Evolutionary conservation across 2,797 vertebrate species (phyloP).

Genomic region (Ispidina picta): DNA sequence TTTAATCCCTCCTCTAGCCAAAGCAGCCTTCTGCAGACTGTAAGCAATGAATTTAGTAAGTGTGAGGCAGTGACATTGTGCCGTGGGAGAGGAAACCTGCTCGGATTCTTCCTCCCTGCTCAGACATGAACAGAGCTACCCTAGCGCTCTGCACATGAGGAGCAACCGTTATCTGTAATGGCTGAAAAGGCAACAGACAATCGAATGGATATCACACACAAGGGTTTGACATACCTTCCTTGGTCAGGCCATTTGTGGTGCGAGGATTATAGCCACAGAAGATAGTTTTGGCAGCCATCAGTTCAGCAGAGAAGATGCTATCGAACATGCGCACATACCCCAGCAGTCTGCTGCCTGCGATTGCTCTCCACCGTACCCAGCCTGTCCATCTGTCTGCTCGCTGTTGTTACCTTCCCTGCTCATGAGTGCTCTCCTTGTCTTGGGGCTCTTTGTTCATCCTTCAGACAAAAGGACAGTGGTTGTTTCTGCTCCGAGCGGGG

Average conservation of each 20-base stretch:
- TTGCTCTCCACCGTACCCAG: conserved; percentile 66
- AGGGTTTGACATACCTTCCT: conserved; percentile 82
- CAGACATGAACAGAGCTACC: not conserved
- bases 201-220: conserved; percentile 57
- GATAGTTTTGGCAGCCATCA: conserved; percentile 84
- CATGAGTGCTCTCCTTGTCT: conserved; percentile 43
- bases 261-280: conserved; percentile 75
- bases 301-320: conserved; percentile 76
- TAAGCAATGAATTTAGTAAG: conserved; percentile 15
- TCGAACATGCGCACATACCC: conserved; percentile 78
- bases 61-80: conserved; percentile 53
- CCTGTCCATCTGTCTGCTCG: conserved; percentile 78
- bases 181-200: conserved; percentile 67
- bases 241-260: conserved; percentile 75
- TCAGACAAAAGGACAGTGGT: conserved; percentile 65
- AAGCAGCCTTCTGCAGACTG: conserved; percentile 12
- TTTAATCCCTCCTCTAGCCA: conserved; percentile 43
- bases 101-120: conserved; percentile 32
- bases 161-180: conserved; percentile 19
- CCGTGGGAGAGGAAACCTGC: conserved; percentile 6
- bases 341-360: conserved; percentile 68
- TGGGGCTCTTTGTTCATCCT: conserved; percentile 54
- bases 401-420: conserved; percentile 68
- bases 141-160: conserved; percentile 44
- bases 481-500: not conserved